Percentiles rank a stretch among this genome's conserved stretches.
phyloP scores from a whole-genome alignment of 2,113 vertebrate genomes.

The Haemorhous mexicanus region DNA sequence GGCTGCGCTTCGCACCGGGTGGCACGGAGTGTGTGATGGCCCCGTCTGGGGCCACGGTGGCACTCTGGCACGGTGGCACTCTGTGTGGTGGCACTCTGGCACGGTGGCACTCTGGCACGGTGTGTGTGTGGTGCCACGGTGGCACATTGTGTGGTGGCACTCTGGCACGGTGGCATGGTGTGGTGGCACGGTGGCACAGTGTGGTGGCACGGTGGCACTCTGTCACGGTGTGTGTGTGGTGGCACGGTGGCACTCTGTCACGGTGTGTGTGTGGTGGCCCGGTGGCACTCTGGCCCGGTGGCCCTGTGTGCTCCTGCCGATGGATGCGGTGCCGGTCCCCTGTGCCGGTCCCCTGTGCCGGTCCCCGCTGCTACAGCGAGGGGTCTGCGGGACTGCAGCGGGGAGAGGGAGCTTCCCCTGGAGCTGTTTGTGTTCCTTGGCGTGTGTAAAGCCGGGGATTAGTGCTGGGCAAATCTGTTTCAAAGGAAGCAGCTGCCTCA shows the following conservation, averaged over 20 bases:
- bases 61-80: not conserved
- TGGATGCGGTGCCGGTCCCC: not conserved
- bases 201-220: not conserved
- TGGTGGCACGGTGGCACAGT: not conserved
- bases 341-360: not conserved
- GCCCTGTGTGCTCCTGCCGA: not conserved
- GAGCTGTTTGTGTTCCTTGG: not conserved
- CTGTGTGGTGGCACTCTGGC: not conserved
- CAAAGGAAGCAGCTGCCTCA: slow-evolving; percentile 36
- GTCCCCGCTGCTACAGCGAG: not conserved
- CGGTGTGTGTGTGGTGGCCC: not conserved
- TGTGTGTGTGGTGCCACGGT: too few species aligned
- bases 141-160: not conserved
- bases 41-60: fast-evolving
- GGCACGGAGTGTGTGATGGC: not conserved
- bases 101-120: not conserved
- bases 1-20: not conserved
- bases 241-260: too few species aligned
- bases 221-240: too few species aligned
- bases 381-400: not conserved
- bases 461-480: not conserved
- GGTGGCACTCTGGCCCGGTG: not conserved
- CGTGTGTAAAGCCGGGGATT: not conserved
- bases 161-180: too few species aligned
- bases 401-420: not conserved